Evolutionary conservation across 2,797 vertebrate genomes (phyloP).

Genomic region (Buceros bicornis): DNA sequence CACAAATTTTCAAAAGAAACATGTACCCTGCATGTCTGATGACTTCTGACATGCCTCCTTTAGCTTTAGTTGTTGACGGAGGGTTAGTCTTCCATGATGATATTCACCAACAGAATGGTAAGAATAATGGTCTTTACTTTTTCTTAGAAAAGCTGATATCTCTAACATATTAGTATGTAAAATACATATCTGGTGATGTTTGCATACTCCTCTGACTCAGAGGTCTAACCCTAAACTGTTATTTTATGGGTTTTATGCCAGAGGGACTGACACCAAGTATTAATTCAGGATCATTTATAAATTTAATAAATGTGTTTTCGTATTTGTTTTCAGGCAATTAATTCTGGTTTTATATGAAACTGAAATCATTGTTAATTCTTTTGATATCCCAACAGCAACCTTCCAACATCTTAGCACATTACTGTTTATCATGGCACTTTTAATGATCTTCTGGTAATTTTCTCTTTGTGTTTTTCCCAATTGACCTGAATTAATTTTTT

Average conservation of each 20-base stretch:
- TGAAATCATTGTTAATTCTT: not conserved
- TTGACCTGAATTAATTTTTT: slow-evolving; percentile 1
- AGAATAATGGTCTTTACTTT: not conserved
- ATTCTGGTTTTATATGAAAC: not conserved
- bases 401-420: not conserved
- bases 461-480: not conserved
- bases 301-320: not conserved
- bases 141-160: not conserved
- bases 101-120: not conserved
- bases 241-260: not conserved
- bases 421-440: not conserved
- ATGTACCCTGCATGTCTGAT: not conserved
- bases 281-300: not conserved
- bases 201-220: not conserved
- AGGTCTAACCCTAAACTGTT: not conserved
- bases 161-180: not conserved
- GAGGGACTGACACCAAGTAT: not conserved
- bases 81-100: not conserved
- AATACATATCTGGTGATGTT: not conserved
- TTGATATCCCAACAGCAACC: not conserved
- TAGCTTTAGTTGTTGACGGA: not conserved
- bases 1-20: not conserved
- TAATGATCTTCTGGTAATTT: slow-evolving; percentile 16
- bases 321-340: not conserved
- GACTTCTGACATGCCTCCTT: not conserved